Evolutionary conservation across 1,140 invertebrate species (phyloP), one percentile per base, ranked within the genome.

Genomic region (Oscheius sp.): DNA sequence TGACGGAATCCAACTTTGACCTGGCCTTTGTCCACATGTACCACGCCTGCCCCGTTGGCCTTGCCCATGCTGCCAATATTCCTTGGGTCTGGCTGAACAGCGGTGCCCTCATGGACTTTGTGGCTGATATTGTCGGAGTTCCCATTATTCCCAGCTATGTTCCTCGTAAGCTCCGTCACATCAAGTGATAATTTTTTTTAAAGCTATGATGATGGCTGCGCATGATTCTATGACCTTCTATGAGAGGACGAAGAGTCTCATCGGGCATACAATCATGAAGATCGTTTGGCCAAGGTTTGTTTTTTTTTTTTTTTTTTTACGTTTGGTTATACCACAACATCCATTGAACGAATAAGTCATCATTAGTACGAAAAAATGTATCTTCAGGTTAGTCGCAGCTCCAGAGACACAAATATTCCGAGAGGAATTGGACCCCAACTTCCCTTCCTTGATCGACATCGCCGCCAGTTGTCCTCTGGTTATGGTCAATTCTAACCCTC

Each of bases 71-170:
- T 23, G 74, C 74, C 7, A 42, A 71, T 32, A 76, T 76, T 59
- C 74, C 74, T 20, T 76, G 55, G 55, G 58, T 77, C 28, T 75
- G 75, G 75, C 20, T 77, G n/a, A 75, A 74, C 73, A 66, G 67
- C 42, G 73, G 73, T 2, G 38, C 49, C 31, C n/a, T 75, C 15
- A 73, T 75, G 68, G 73, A 75, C 45, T 66, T 38, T 42, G 68
- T 75, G 1, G 65, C 73, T 32, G 20, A 52, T 29, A 46, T 36
- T 0, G 52, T 73, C 28, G 74, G 74, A 59, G 70, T 74, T n/a
- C 74, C 74, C 20, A 23, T 67, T 20, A 55, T 67, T 29, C 65
- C 74, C 2, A 67, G 62, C 55, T 76, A 76, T 45, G 71, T 73
- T 32, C 71, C 71, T 2, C 62, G 42, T 62, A 59, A 18, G 55